Percentiles rank a stretch among this genome's conserved stretches.
phyloP scores from a whole-genome alignment of 2,797 vertebrate genomes.

The Hippocampus kuda region DNA sequence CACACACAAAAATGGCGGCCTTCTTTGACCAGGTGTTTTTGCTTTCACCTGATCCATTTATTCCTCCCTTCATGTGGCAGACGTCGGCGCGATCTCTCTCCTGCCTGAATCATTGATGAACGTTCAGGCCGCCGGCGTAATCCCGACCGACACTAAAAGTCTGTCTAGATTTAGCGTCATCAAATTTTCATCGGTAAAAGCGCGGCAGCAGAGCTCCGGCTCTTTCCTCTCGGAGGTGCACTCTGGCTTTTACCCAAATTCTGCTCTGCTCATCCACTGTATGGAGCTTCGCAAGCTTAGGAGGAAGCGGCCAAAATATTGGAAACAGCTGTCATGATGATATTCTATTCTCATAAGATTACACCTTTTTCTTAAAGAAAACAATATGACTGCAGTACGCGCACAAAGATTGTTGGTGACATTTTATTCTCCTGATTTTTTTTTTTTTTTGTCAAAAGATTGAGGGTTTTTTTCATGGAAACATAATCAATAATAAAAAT shows the following conservation, averaged over 20 bases:
- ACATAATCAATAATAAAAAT: too few relatives aligned
- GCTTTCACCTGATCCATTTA: constrained; percentile 39
- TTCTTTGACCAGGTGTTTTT: neutral
- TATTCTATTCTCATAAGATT: neutral
- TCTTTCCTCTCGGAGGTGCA: constrained; percentile 29
- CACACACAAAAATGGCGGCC: neutral
- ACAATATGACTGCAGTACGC: too few relatives aligned
- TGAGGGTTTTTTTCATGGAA: too few relatives aligned
- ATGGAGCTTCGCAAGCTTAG: neutral
- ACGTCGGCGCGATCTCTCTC: constrained; percentile 45
- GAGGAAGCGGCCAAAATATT: neutral
- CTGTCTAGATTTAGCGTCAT: constrained; percentile 76
- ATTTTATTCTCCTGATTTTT: too few relatives aligned
- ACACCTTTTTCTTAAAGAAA: neutral
- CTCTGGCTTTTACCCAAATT: constrained; percentile 33
- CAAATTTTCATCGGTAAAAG: constrained; percentile 71
- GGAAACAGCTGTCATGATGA: neutral
- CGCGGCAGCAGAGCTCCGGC: constrained; percentile 36
- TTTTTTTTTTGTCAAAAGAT: too few relatives aligned
- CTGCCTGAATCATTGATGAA: constrained; percentile 68
- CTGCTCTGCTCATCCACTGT: neutral
- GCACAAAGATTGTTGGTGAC: too few relatives aligned
- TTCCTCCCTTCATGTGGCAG: constrained; percentile 32
- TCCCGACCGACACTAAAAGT: constrained; percentile 79
- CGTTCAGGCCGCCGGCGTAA: constrained; percentile 64